Conservation (phyloP, 2,113 vertebrate species). For the Aldabrachelys gigantea region DNA sequence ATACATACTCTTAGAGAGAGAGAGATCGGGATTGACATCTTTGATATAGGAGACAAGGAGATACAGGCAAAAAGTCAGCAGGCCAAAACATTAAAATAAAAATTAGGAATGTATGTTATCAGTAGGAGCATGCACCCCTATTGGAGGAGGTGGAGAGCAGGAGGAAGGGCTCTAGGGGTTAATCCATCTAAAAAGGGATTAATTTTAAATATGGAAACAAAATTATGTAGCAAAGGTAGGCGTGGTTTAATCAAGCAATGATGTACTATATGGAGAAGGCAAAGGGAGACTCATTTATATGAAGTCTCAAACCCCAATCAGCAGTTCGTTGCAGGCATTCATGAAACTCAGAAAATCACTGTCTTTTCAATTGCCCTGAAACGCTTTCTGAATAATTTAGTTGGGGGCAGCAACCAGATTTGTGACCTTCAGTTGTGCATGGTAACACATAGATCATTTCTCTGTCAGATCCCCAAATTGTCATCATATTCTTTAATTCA, state of each 20-base stretch:
- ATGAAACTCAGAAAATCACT: background rate
- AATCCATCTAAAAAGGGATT: background rate
- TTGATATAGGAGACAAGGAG: background rate
- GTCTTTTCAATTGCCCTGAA: rapidly evolving
- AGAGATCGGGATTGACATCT: background rate
- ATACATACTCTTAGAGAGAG: background rate
- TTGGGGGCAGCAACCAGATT: background rate
- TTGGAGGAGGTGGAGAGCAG: background rate
- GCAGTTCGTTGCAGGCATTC: background rate
- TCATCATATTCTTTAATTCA: conserved; percentile 34
- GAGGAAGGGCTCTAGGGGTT: background rate
- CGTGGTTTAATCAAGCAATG: conserved; percentile 31
- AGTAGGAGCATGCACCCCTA: background rate
- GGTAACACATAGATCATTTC: background rate
- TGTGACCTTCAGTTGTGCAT: conserved; percentile 12
- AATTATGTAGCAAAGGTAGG: conserved; percentile 25
- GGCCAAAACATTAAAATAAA: background rate
- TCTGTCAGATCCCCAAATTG: conserved; percentile 27
- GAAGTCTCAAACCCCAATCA: conserved; percentile 17
- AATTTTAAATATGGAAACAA: background rate
- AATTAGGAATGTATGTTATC: background rate
- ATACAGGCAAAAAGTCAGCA: background rate
- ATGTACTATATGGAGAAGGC: conserved; percentile 28
- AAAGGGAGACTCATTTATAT: background rate
- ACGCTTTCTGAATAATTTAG: background rate